Conservation (phyloP, 2,888 invertebrate species). For the Catocala fraxini region DNA sequence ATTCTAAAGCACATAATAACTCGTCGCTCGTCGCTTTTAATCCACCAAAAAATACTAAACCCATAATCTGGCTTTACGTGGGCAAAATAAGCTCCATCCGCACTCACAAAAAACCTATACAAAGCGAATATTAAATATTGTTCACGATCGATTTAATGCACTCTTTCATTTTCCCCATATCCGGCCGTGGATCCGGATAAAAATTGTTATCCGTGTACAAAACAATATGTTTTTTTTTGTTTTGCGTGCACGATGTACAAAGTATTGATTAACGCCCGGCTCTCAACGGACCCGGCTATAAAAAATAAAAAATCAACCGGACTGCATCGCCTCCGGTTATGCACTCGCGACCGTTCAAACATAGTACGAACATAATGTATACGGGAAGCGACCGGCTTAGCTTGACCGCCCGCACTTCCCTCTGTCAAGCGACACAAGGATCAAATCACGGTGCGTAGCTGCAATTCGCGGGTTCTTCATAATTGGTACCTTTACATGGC, state of each 20-base stretch:
- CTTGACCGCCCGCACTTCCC: constrained; percentile 38
- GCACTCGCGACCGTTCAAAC: constrained; percentile 68
- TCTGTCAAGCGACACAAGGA: constrained; percentile 28
- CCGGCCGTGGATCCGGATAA: constrained; percentile 55
- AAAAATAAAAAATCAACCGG: constrained; percentile 71
- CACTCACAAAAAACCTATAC: constrained; percentile 34
- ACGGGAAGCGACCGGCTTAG: constrained; percentile 39
- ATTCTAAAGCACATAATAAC: not conserved
- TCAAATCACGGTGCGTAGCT: constrained; percentile 41
- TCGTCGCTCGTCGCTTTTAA: not conserved
- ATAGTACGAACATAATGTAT: constrained; percentile 53
- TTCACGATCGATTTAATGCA: constrained; percentile 57
- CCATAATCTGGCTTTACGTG: constrained; percentile 6
- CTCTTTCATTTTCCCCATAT: constrained; percentile 53
- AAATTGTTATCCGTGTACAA: constrained; percentile 60
- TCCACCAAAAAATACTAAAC: constrained; percentile 6
- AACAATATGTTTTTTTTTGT: constrained; percentile 58
- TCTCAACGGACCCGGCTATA: constrained; percentile 66
- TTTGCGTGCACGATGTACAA: constrained; percentile 60
- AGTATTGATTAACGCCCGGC: constrained; percentile 75
- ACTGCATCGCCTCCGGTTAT: constrained; percentile 70
- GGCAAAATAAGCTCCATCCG: constrained; percentile 3
- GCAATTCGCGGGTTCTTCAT: constrained; percentile 46
- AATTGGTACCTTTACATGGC: constrained; percentile 62
- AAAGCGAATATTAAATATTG: constrained; percentile 54